Percentiles rank a stretch among this genome's conserved stretches.
phyloP scores from a whole-genome alignment of 2,888 invertebrate species.

The Lithophane ornitopus region DNA sequence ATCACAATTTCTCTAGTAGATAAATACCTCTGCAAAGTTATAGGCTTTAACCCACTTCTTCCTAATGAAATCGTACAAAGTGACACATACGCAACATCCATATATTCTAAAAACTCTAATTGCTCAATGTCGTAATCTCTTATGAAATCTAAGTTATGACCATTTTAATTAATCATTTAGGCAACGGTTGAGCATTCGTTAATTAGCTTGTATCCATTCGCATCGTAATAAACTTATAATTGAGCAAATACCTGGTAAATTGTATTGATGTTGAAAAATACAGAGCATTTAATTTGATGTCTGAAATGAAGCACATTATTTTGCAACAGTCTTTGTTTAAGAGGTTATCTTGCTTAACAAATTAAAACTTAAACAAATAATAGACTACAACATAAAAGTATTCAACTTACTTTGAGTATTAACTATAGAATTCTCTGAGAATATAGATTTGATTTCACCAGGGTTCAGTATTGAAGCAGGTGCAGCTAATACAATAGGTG shows the following conservation, averaged over 20 bases:
- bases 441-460: conserved; percentile 59
- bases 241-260: conserved; percentile 37
- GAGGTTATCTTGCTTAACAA: conserved; percentile 10
- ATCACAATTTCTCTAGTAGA: too few relatives aligned
- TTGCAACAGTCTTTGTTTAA: conserved; percentile 18
- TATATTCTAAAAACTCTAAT: conserved; percentile 11
- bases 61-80: background rate
- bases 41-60: too few relatives aligned
- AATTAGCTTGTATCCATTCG: conserved; percentile 45
- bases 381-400: background rate
- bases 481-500: conserved; percentile 30
- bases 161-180: conserved; percentile 44
- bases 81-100: conserved; percentile 19
- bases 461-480: conserved; percentile 41
- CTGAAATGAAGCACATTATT: conserved; percentile 19
- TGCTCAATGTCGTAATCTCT: conserved; percentile 18
- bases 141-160: conserved; percentile 38
- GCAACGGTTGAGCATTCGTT: conserved; percentile 34
- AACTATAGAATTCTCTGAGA: conserved; percentile 73
- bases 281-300: background rate
- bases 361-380: conserved; percentile 10
- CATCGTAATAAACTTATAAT: conserved; percentile 33
- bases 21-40: too few relatives aligned
- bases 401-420: conserved; percentile 78
- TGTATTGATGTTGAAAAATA: conserved; percentile 43